Percentiles rank a stretch among this genome's conserved stretches.
These are phyloP conservation scores for Brenthis ino DNA, from an alignment of 2,888 invertebrate genomes.

Conservation along the genomic window DNA sequence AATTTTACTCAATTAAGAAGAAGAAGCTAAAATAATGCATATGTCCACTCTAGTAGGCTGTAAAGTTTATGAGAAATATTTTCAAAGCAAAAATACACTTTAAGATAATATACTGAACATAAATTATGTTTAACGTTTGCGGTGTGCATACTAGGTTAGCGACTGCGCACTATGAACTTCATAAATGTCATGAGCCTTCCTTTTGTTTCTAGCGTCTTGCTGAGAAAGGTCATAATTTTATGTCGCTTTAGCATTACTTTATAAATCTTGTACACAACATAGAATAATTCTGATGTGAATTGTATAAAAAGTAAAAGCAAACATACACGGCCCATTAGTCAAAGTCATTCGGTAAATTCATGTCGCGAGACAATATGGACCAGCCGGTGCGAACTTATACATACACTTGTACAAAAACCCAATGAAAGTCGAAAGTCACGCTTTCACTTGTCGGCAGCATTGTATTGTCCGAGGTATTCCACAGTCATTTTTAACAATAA, in stretches of 20 bases:
- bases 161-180: neutral
- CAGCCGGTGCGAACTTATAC: slow-evolving; percentile 65
- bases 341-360: slow-evolving; percentile 49
- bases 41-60: neutral
- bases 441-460: slow-evolving; percentile 78
- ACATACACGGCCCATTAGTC: slow-evolving; percentile 33
- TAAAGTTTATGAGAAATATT: neutral
- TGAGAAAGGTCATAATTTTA: slow-evolving; percentile 9
- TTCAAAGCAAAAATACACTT: neutral
- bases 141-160: slow-evolving; percentile 10
- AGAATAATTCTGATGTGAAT: neutral
- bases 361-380: slow-evolving; percentile 78
- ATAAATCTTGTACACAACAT: slow-evolving; percentile 4
- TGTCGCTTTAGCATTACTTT: neutral
- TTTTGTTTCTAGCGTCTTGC: slow-evolving; percentile 1
- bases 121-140: neutral
- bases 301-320: slow-evolving; percentile 9
- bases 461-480: slow-evolving; percentile 57
- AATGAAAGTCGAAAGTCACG: slow-evolving; percentile 81
- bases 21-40: neutral
- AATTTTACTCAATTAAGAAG: neutral
- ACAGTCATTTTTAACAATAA: slow-evolving; percentile 64
- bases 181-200: neutral
- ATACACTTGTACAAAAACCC: slow-evolving; percentile 77
- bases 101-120: too few species aligned